Evolutionary conservation across 2,888 invertebrate genomes (phyloP).

Genomic region (Alloscopus bannaensis): DNA sequence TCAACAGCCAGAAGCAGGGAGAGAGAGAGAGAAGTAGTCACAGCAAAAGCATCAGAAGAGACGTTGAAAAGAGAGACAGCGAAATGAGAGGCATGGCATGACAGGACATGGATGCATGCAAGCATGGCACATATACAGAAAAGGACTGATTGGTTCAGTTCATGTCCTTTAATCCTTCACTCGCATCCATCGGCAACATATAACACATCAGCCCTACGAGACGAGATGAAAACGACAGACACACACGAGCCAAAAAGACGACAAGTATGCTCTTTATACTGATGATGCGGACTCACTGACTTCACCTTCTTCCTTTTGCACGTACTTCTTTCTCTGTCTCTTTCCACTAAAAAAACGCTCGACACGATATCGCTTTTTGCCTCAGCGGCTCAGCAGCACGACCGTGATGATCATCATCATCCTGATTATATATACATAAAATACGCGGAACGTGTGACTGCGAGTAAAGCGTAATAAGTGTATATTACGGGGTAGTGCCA

Average conservation of each 20-base stretch:
- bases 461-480: conserved; percentile 25
- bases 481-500: background rate
- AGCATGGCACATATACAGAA: conserved; percentile 42
- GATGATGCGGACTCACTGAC: conserved; percentile 32
- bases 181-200: conserved; percentile 25
- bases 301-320: conserved; percentile 34
- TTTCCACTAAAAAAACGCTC: background rate
- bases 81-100: conserved; percentile 50
- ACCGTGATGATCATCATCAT: conserved; percentile 25
- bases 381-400: conserved; percentile 9
- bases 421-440: conserved; percentile 46
- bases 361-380: conserved; percentile 51
- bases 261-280: conserved; percentile 34
- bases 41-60: conserved; percentile 22
- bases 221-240: too few relatives aligned
- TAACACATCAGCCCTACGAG: conserved; percentile 3
- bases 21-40: background rate
- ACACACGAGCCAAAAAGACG: conserved; percentile 49
- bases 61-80: background rate
- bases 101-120: conserved; percentile 28
- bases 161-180: conserved; percentile 57
- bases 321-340: too few relatives aligned
- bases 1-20: conserved; percentile 15
- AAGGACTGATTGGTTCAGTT: conserved; percentile 58
- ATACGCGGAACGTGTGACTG: conserved; percentile 35